A percentile compares a stretch with the other conserved stretches of the same genome.
These are phyloP conservation scores for Acrossocheilus fasciatus DNA, from an alignment of 2,797 vertebrate genomes.

Conservation along the genomic window DNA sequence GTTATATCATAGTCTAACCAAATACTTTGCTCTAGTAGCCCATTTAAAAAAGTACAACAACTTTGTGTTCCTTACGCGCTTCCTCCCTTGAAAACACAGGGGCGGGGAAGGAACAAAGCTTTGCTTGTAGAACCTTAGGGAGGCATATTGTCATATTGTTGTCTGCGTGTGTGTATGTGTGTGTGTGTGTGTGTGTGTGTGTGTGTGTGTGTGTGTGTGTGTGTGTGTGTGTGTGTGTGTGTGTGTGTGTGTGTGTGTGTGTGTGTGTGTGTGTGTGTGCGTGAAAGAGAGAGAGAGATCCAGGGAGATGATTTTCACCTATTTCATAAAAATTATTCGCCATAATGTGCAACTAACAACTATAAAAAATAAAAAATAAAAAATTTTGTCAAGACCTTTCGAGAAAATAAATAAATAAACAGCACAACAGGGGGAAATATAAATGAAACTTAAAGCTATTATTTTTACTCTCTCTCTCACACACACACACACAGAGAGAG, in stretches of 20 bases:
- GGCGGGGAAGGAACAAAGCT: constrained; percentile 69
- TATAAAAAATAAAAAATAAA: neutral
- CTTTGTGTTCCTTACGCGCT: constrained; percentile 66
- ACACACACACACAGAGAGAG: no score
- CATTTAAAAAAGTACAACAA: constrained; percentile 58
- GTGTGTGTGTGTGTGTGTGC: constrained; percentile 6
- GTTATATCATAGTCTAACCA: neutral
- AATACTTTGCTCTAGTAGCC: constrained; percentile 41
- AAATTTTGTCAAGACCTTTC: neutral
- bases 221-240: constrained; percentile 15
- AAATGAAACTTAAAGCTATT: no score
- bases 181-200: constrained; percentile 43
- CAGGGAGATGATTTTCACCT: neutral
- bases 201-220: constrained; percentile 32
- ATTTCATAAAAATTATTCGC: neutral
- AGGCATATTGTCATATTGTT: constrained; percentile 58
- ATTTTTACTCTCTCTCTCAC: no score
- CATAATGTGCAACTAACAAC: neutral
- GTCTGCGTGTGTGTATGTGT: constrained; percentile 52
- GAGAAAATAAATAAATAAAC: neutral
- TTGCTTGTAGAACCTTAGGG: constrained; percentile 67
- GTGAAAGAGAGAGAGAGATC: constrained; percentile 2
- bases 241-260: constrained; percentile 34
- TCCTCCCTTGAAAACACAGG: constrained; percentile 71
- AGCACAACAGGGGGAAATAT: no score